Evolutionary conservation across 2,113 vertebrate genomes (phyloP).

Genomic region (Oophaga pumilio): DNA sequence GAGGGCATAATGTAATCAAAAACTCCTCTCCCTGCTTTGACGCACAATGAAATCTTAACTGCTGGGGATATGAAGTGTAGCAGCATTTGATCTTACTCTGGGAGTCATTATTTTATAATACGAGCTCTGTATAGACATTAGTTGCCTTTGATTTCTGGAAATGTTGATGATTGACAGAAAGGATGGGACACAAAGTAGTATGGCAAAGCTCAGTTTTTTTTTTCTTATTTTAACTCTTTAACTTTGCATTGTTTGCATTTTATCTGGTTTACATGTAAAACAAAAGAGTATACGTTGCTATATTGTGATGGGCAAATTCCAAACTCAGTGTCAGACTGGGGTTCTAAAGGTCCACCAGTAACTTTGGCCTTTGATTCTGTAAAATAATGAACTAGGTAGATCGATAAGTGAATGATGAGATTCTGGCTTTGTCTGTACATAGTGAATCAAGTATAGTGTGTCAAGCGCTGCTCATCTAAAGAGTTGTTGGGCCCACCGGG

Average conservation of each 20-base stretch:
- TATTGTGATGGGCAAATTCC: too few relatives aligned
- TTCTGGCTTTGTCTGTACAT: too few relatives aligned
- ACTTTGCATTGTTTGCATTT: not conserved
- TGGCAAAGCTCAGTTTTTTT: not conserved
- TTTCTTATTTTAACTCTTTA: not conserved
- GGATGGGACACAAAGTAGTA: not conserved
- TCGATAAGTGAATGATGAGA: too few relatives aligned
- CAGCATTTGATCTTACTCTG: constrained; percentile 6
- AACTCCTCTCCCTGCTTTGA: constrained; percentile 22
- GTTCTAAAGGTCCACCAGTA: too few relatives aligned
- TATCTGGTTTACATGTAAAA: too few relatives aligned
- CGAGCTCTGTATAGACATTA: not conserved
- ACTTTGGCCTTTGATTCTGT: too few relatives aligned
- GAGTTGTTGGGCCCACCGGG: too few relatives aligned
- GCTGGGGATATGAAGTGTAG: constrained; percentile 9
- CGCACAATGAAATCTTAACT: constrained; percentile 28
- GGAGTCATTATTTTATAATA: constrained; percentile 24
- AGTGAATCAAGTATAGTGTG: too few relatives aligned
- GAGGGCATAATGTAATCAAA: constrained; percentile 41
- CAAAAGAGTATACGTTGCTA: too few relatives aligned
- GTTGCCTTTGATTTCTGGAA: constrained; percentile 11
- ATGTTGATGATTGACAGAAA: constrained; percentile 5
- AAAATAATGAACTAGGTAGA: too few relatives aligned
- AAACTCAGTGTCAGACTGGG: too few relatives aligned
- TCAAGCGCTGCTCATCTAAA: too few relatives aligned